Percentiles rank a stretch among this genome's conserved stretches.
phyloP scores from a whole-genome alignment of 2,113 vertebrate species.

The Melanerpes aurifrons region DNA sequence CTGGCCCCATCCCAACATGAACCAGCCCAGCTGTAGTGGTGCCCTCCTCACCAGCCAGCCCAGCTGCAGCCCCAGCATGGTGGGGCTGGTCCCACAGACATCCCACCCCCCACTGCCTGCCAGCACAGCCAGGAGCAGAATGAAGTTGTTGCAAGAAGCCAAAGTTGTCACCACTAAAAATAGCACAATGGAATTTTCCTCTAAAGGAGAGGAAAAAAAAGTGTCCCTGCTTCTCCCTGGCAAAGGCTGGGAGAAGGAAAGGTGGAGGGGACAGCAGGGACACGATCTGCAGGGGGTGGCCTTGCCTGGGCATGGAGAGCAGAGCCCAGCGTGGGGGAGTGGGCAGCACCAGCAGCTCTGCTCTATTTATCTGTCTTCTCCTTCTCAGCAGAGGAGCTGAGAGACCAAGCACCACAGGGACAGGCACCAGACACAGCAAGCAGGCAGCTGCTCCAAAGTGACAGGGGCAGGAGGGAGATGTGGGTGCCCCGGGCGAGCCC shows the following conservation, averaged over 20 bases:
- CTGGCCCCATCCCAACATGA: too few relatives aligned
- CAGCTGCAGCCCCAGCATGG: background rate
- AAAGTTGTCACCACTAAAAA: conserved; percentile 73
- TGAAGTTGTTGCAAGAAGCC: conserved; percentile 57
- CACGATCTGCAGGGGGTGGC: background rate
- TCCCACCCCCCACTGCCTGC: background rate
- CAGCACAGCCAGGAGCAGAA: conserved; percentile 41
- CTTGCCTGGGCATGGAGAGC: background rate
- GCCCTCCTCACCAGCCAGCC: background rate
- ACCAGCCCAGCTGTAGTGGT: too few relatives aligned
- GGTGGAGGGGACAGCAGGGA: rapidly evolving
- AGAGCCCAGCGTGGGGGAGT: background rate
- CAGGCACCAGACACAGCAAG: rapidly evolving
- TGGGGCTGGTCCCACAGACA: background rate
- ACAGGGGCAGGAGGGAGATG: background rate
- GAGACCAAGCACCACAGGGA: background rate
- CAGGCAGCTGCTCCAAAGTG: background rate
- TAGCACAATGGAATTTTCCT: conserved; percentile 76
- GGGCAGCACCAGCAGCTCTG: background rate
- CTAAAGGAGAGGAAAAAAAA: background rate
- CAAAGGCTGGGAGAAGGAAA: conserved; percentile 34
- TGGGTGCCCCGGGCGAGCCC: background rate
- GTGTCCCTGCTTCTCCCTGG: background rate
- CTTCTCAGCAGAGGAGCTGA: background rate
- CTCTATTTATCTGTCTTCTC: background rate